Conservation (phyloP, 1,140 invertebrate genomes). For the Conus ventricosus region DNA sequence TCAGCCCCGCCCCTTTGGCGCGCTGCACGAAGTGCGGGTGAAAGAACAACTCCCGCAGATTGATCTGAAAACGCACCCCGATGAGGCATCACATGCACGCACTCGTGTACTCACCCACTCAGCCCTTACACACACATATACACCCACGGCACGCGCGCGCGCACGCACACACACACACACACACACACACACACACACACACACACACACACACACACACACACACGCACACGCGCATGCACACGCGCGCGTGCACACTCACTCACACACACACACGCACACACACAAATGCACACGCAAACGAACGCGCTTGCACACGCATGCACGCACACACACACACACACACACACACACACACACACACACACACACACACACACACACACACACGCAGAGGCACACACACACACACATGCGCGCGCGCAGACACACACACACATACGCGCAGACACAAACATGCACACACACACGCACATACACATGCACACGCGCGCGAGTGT, state of each 20-base stretch:
- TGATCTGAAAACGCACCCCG: neutral
- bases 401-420: neutral
- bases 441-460: neutral
- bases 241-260: neutral
- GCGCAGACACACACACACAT: neutral
- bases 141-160: neutral
- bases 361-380: constrained; percentile 13
- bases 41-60: constrained; percentile 20
- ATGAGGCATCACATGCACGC: neutral
- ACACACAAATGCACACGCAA: neutral
- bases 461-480: neutral
- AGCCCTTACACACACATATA: neutral
- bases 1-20: neutral
- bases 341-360: neutral
- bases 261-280: neutral
- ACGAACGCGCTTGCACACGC: neutral
- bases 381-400: neutral
- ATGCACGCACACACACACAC: neutral
- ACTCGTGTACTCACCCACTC: neutral
- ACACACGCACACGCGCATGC: neutral
- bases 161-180: too few relatives aligned
- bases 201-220: neutral
- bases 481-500: neutral
- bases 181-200: too few relatives aligned
- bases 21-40: constrained; percentile 9